Percentiles rank a stretch among this genome's conserved stretches.
phyloP scores from a whole-genome alignment of 2,113 vertebrate genomes.

The Notarius lentiginosus region DNA sequence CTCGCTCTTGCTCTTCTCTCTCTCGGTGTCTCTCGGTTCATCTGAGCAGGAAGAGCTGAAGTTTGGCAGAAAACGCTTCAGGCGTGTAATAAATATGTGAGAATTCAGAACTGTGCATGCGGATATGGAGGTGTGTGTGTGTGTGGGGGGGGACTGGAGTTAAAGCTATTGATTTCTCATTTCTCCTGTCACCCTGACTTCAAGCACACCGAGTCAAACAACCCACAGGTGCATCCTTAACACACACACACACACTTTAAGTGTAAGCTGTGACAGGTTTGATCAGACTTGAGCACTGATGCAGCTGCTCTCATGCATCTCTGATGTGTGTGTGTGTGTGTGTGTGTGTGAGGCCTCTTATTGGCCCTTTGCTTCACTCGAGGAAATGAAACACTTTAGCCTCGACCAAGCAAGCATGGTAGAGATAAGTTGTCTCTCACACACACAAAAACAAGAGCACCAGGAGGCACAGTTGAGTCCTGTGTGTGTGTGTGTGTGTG shows the following conservation, averaged over 20 bases:
- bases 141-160: background rate
- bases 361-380: conserved; percentile 51
- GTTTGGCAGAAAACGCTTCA: background rate
- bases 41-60: conserved; percentile 50
- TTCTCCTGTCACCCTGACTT: conserved; percentile 36
- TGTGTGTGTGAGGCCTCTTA: background rate
- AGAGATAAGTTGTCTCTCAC: conserved; percentile 60
- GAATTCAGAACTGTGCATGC: background rate
- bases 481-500: conserved; percentile 23
- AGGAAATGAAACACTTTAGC: conserved; percentile 79
- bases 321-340: conserved; percentile 40
- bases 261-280: conserved; percentile 53
- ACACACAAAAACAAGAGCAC: conserved; percentile 62
- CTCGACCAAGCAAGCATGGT: conserved; percentile 58
- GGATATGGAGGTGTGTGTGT: background rate
- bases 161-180: conserved; percentile 17
- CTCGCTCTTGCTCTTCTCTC: conserved; percentile 40
- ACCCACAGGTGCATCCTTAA: conserved; percentile 1
- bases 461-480: conserved; percentile 22
- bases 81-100: background rate
- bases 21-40: conserved; percentile 55
- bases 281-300: conserved; percentile 45
- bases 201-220: conserved; percentile 16
- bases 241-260: conserved; percentile 31
- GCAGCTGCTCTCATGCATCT: conserved; percentile 54